Percentiles rank a stretch among this genome's conserved stretches.
These are phyloP conservation scores for Rissa tridactyla DNA, from an alignment of 2,113 vertebrate species.

Conservation along the genomic window DNA sequence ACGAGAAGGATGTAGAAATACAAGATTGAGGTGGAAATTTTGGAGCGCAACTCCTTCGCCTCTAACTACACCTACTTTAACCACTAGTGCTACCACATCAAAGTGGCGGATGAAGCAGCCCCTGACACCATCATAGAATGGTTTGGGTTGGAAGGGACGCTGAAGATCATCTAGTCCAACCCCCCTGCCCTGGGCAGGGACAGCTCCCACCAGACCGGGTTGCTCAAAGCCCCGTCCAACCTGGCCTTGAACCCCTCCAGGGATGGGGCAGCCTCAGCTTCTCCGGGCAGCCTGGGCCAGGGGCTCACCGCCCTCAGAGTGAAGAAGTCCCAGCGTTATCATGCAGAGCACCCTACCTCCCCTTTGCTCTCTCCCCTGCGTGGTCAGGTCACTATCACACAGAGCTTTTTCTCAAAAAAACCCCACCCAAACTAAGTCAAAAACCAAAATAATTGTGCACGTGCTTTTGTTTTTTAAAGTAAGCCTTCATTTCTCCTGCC, in stretches of 20 bases:
- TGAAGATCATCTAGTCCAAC: background rate
- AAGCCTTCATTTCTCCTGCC: background rate
- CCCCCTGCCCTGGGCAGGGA: background rate
- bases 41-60: rapidly evolving
- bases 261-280: background rate
- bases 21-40: rapidly evolving
- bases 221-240: background rate
- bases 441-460: background rate
- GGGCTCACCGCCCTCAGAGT: background rate
- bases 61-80: background rate
- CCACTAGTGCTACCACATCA: background rate
- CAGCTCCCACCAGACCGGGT: background rate
- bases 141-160: background rate
- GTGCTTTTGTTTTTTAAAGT: no score
- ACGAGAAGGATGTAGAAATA: background rate
- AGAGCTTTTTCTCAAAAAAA: background rate
- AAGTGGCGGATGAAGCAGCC: background rate
- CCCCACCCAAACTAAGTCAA: background rate
- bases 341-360: rapidly evolving
- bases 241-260: background rate
- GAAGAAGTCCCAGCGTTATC: background rate
- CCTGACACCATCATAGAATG: background rate
- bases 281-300: background rate
- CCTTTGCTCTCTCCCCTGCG: rapidly evolving
- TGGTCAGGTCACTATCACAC: background rate